Base-by-base conservation (phyloP, 2,888 invertebrate species). In the Stratiomys singularior region DNA sequence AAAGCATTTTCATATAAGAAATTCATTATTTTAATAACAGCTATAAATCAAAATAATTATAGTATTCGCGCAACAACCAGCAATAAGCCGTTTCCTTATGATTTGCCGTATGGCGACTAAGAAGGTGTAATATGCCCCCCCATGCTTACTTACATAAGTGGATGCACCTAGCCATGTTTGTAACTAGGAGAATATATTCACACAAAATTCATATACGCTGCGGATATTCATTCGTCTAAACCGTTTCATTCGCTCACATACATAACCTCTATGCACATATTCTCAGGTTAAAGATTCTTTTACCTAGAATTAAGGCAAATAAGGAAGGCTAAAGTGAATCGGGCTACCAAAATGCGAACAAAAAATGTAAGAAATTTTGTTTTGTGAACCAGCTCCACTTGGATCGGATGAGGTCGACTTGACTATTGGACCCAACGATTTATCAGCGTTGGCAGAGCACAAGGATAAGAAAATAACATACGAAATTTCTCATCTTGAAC, bases 1-100 rank as follows among this genome's bases (percentile, higher is more conserved):
- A 66, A 66, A 37, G 37, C 52, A 56, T n/a, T 72, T 72, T 56
- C 27, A 52, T 56, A 72, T 72, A 25, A 52, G 67, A 67, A 64
- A 56, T 72, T 72, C 71, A 72, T 72, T 72, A 52, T 37, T 47
- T 72, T 72, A 72, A 72, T 72, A 72, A 72, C 71, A 72, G 71
- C 71, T 28, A 72, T 72, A 72, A 72, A 72, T 72, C 71, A 72
- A 52, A 25, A 72, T 72, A 72, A 72, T 72, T 72, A 72, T 47
- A 72, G 71, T 72, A 52, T 72, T 72, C 71, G 56, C 56, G 56
- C 56, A 72, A 52, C 52, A 56, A 66, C 66, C 28, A 28, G 71
- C 28, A 72, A 72, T 72, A 52, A 72, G 13, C 71, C 28, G 71
- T 72, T 72, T 69, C 27, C 71, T 52, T 72, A 72, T 52, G 47